Evolutionary conservation across 1,140 invertebrate species (phyloP).

Genomic region (Helicorthomorpha holstii): DNA sequence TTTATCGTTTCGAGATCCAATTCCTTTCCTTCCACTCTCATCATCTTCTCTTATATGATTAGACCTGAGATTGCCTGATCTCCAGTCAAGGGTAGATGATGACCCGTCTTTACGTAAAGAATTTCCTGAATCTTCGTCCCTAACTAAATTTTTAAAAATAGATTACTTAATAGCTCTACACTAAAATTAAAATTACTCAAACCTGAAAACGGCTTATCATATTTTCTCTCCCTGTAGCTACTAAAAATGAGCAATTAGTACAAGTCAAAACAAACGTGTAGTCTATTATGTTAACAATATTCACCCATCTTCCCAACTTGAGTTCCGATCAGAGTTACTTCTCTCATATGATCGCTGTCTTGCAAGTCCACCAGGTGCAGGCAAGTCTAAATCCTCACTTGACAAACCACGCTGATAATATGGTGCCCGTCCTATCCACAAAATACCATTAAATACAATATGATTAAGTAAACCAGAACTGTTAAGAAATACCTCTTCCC

Average conservation of each 20-base stretch:
- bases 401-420: neutral
- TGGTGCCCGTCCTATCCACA: neutral
- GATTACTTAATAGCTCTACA: no score
- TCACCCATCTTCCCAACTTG: neutral
- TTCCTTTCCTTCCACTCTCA: constrained; percentile 40
- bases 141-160: neutral
- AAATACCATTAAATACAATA: neutral
- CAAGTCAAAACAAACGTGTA: neutral
- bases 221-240: neutral
- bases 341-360: neutral
- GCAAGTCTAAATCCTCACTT: neutral
- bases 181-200: neutral
- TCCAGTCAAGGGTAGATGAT: no score
- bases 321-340: neutral
- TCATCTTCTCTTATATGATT: constrained; percentile 23
- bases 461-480: neutral
- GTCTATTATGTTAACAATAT: neutral
- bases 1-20: constrained; percentile 27
- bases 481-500: constrained; percentile 32
- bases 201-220: neutral
- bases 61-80: constrained; percentile 40
- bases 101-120: neutral
- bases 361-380: neutral
- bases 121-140: neutral
- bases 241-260: neutral